A percentile compares a stretch with the other conserved stretches of the same genome.
Conservation (phyloP, 2,888 invertebrate species). For the Stenchaetothrips biformis region DNA sequence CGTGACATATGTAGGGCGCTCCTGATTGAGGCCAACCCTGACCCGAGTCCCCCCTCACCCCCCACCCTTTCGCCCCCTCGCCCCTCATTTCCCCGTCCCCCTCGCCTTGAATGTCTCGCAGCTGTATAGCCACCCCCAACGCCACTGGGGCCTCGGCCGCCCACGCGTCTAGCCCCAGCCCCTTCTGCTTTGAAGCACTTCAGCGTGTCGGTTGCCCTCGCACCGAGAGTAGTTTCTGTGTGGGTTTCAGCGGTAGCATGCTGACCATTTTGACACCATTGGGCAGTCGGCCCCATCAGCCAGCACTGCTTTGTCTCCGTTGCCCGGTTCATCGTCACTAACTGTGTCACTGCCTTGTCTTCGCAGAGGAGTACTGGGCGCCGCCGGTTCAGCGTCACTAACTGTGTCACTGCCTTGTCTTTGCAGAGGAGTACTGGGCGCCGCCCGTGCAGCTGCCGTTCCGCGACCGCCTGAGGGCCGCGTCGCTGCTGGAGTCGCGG, state of each 20-base stretch:
- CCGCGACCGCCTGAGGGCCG: neutral
- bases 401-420: too few relatives aligned
- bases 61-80: neutral
- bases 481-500: neutral
- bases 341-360: neutral
- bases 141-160: too few relatives aligned
- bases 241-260: too few relatives aligned
- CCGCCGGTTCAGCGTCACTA: slow-evolving; percentile 32
- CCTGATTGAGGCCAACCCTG: slow-evolving; percentile 4
- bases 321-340: neutral
- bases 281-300: too few relatives aligned
- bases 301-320: too few relatives aligned
- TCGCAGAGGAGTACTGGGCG: slow-evolving; percentile 35
- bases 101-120: too few relatives aligned
- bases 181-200: too few relatives aligned
- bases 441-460: slow-evolving; percentile 28
- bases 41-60: neutral
- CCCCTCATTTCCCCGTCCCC: neutral
- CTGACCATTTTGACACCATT: too few relatives aligned
- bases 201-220: too few relatives aligned
- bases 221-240: too few relatives aligned
- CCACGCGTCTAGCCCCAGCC: too few relatives aligned
- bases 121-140: too few relatives aligned
- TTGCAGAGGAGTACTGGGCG: slow-evolving; percentile 35
- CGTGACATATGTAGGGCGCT: slow-evolving; percentile 5